phyloP scores from a whole-genome alignment of 1,140 invertebrate species.

The Drosophila paulistorum region DNA sequence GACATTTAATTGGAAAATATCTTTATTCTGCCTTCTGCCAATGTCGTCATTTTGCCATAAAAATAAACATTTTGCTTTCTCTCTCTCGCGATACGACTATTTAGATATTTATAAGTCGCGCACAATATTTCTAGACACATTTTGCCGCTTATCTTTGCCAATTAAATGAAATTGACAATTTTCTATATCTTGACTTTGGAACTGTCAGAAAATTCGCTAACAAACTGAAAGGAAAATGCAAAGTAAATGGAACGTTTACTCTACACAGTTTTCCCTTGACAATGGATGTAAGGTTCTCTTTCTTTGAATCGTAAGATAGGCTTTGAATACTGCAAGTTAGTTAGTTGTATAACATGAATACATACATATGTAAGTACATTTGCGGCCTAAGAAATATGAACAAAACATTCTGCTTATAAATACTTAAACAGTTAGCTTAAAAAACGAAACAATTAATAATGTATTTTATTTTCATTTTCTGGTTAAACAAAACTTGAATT shows the following conservation, averaged over 20 bases:
- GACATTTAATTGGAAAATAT: conserved; percentile 75
- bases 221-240: background rate
- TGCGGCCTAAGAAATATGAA: no score
- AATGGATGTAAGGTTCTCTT: no score
- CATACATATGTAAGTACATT: no score
- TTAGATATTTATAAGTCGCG: conserved; percentile 62
- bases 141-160: conserved; percentile 45
- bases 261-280: no score
- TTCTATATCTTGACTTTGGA: conserved; percentile 25
- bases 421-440: no score
- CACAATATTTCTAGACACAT: conserved; percentile 48
- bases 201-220: conserved; percentile 5
- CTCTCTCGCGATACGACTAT: conserved; percentile 29
- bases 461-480: no score
- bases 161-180: conserved; percentile 56
- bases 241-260: background rate
- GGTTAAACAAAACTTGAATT: no score
- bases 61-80: conserved; percentile 55
- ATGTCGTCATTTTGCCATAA: conserved; percentile 73
- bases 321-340: no score
- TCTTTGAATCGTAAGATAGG: no score
- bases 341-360: no score
- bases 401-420: no score
- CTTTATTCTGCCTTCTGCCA: conserved; percentile 26
- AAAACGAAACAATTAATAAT: no score